A percentile compares a stretch with the other conserved stretches of the same genome.
phyloP scores from a whole-genome alignment of 1,140 invertebrate species.

The Trichonephila clavata region DNA sequence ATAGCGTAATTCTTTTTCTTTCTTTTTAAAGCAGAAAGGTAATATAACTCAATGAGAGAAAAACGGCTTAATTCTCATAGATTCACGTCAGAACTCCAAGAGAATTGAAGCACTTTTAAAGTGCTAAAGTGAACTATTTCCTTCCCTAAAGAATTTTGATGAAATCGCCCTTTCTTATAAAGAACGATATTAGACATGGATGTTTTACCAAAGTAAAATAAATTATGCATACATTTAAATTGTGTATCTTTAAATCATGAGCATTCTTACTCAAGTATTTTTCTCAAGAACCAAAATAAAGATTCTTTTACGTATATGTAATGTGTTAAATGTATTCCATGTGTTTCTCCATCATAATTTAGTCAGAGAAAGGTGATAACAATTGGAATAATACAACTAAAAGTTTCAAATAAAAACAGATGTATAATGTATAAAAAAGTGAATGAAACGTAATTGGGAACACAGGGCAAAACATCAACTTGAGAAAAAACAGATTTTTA shows the following conservation, averaged over 20 bases:
- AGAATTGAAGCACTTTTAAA: not conserved
- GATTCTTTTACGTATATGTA: not conserved
- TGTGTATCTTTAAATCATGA: not conserved
- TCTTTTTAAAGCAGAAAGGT: not conserved
- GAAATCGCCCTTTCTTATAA: not conserved
- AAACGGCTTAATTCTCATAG: not conserved
- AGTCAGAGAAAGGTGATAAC: not conserved
- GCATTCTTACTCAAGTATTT: not conserved
- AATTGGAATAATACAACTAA: not conserved
- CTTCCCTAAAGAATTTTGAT: not conserved
- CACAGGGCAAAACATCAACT: slow-evolving; percentile 11
- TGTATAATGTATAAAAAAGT: not conserved
- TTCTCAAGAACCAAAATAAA: not conserved
- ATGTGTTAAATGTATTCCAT: not conserved
- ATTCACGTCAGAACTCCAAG: not conserved
- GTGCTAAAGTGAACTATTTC: not conserved
- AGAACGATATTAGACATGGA: not conserved
- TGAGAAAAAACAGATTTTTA: not conserved
- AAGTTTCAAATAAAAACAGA: slow-evolving; percentile 18
- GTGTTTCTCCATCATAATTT: not conserved
- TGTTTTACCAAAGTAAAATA: not conserved
- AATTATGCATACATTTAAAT: slow-evolving; percentile 20
- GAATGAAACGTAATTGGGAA: not conserved
- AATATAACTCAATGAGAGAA: not conserved
- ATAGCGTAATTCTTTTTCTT: not conserved